Conservation (phyloP, 2,888 invertebrate species). For the Synergus laeviventris region DNA sequence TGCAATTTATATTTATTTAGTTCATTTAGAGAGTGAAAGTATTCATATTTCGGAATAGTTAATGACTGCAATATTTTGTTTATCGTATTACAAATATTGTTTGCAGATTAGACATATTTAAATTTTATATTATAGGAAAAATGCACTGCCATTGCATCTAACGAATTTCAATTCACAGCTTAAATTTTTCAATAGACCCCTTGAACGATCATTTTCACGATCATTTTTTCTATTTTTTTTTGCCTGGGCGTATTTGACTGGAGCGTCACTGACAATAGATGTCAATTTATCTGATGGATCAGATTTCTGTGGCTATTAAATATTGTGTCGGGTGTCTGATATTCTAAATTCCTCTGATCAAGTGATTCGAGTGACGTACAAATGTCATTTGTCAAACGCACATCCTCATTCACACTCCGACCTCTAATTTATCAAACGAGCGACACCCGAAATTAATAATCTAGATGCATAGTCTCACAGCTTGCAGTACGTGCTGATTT, state of each 20-base stretch:
- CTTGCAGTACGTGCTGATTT: background rate
- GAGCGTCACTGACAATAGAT: slow-evolving; percentile 4
- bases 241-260: background rate
- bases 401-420: slow-evolving; percentile 52
- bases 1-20: too few relatives aligned
- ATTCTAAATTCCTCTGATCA: slow-evolving; percentile 57
- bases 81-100: too few relatives aligned
- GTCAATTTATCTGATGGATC: slow-evolving; percentile 16
- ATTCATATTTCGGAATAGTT: too few relatives aligned
- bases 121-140: too few relatives aligned
- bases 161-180: background rate
- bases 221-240: background rate
- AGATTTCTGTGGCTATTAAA: slow-evolving; percentile 18
- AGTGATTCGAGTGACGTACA: slow-evolving; percentile 64
- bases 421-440: slow-evolving; percentile 48
- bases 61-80: too few relatives aligned
- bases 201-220: background rate
- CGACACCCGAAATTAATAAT: slow-evolving; percentile 27
- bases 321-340: slow-evolving; percentile 28
- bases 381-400: slow-evolving; percentile 64
- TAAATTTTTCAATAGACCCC: background rate
- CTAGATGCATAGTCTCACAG: slow-evolving; percentile 16
- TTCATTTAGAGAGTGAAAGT: too few relatives aligned
- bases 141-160: background rate
- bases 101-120: too few relatives aligned